phyloP scores from a whole-genome alignment of 2,113 vertebrate genomes.

The Toxostoma redivivum region DNA sequence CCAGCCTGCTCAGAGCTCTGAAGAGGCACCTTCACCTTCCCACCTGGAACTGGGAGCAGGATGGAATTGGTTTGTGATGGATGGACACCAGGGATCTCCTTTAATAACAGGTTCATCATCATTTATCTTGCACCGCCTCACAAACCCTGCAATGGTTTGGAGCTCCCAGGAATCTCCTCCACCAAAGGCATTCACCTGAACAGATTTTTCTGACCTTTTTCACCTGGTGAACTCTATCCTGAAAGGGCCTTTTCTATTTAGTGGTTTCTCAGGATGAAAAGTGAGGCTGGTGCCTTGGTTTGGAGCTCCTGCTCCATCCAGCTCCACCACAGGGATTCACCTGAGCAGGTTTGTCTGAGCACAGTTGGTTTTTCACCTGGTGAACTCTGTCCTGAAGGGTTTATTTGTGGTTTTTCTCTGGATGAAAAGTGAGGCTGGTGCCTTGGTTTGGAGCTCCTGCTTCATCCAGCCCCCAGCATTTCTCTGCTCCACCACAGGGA shows the following conservation, averaged over 20 bases:
- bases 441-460: background rate
- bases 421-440: background rate
- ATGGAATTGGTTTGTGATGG: background rate
- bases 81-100: background rate
- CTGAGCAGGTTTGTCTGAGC: background rate
- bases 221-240: conserved; percentile 36
- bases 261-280: background rate
- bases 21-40: background rate
- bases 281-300: background rate
- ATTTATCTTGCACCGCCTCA: background rate
- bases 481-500: background rate
- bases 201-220: background rate
- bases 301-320: background rate
- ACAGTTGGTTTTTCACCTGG: background rate
- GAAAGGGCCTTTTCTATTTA: background rate
- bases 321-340: background rate
- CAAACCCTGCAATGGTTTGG: background rate
- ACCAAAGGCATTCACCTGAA: accelerated
- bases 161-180: background rate
- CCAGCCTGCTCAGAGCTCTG: background rate
- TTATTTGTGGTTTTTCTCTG: too few relatives aligned
- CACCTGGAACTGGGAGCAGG: background rate
- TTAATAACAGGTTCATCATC: background rate
- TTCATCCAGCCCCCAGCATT: background rate
- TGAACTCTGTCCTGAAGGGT: background rate